Conservation (phyloP, 2,888 invertebrate genomes). For the Branchipolynoe longqiensis region DNA sequence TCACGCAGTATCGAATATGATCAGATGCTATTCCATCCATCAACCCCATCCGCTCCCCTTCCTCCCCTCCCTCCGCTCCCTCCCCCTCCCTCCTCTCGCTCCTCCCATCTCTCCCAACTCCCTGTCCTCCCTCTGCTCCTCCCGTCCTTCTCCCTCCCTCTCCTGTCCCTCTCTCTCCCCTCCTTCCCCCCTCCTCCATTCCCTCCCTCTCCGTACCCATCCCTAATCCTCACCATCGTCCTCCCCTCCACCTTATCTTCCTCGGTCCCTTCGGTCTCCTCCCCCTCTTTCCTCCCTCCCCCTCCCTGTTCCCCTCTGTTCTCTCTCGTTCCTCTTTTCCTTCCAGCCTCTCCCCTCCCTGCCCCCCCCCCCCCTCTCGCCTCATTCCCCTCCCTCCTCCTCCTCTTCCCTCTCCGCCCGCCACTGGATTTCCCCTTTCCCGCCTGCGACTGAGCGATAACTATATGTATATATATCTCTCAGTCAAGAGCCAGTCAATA, state of each 20-base stretch:
- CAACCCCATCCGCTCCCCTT: not conserved
- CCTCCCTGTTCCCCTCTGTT: not conserved
- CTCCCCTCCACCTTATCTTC: not conserved
- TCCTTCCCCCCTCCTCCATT: not conserved
- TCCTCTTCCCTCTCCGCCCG: not conserved
- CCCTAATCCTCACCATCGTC: not conserved
- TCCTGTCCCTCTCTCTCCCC: not conserved
- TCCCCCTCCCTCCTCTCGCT: constrained; percentile 6
- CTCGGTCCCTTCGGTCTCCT: no score
- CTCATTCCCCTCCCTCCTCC: no score
- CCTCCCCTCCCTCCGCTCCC: constrained; percentile 2
- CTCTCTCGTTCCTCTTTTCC: not conserved
- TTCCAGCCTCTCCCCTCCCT: not conserved
- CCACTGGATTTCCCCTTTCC: not conserved
- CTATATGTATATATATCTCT: no score
- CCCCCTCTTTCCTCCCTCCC: no score
- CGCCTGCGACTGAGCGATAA: not conserved
- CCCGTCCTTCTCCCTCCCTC: not conserved
- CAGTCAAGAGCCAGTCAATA: no score
- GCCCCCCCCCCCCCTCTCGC: not conserved
- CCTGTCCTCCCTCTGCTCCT: not conserved
- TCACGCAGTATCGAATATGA: not conserved
- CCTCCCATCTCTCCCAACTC: not conserved
- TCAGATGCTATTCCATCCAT: constrained; percentile 38
- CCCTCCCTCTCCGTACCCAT: not conserved